Base-by-base conservation (phyloP, 2,797 vertebrate species). In the Argentina silus region DNA sequence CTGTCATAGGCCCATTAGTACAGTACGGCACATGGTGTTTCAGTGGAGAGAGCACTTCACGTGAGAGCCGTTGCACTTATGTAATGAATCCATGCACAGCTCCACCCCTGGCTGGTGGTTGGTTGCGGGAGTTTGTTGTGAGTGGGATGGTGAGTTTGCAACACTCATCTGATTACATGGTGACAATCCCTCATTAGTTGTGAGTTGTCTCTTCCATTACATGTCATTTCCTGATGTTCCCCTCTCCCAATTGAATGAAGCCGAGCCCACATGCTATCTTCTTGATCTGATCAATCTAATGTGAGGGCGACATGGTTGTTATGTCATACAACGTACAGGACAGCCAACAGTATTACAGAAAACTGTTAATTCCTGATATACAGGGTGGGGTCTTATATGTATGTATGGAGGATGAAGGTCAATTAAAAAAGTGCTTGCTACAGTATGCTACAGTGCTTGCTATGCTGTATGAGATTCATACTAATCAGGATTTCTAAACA, bases 1-100 rank as follows among this genome's bases (percentile, higher is more conserved):
- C 36, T 55, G n/a, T 47, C n/a, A n/a, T n/a, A 50, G 23, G n/a
- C 53, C 67, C 70, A 48, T 65, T 78, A 48, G 43, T 59, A 23
- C 7, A n/a, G n/a, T n/a, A n/a, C n/a, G 5, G 63, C 43, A 56
- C 55, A 50, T 23, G 7, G 42, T 12, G 15, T 80, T 56, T 36
- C 42, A 43, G 57, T 45, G 10, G 17, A 48, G 42, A 72, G n/a
- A 5, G 47, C 43, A 56, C 55, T 65, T 57, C 15, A 14, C 50
- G n/a, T 11, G 12, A 60, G 42, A 10, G 21, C 42, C 14, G 59
- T n/a, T 15, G 56, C 51, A 21, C 51, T 57, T 72, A 59, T 17
- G 11, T 78, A 71, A 65, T 23, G 36, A 15, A 59, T 56, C 6
- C 48, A 60, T 19, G 15, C n/a, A 21, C 23, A 7, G 7, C 27